phyloP scores from a whole-genome alignment of 2,888 invertebrate genomes.

The Pomacea canaliculata region DNA sequence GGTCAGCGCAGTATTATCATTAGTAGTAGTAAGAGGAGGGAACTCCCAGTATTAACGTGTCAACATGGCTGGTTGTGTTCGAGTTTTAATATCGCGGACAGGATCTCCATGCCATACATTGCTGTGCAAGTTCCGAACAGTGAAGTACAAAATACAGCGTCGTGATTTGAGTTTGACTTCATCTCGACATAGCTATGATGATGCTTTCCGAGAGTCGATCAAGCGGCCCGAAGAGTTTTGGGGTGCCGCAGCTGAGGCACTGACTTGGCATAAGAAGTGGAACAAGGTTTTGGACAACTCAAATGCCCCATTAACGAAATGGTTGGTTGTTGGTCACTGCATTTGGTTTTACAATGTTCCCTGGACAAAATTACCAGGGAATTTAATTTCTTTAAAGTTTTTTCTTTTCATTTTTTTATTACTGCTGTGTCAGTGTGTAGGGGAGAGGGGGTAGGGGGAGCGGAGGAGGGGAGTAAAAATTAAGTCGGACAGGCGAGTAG shows the following conservation, averaged over 20 bases:
- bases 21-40: too few relatives aligned
- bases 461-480: too few relatives aligned
- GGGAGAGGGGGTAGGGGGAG: too few relatives aligned
- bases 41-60: too few relatives aligned
- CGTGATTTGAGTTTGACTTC: slow-evolving; percentile 7
- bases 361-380: too few relatives aligned
- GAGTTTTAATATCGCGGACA: neutral
- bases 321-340: slow-evolving; percentile 75
- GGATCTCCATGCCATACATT: neutral
- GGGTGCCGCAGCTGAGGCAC: slow-evolving; percentile 81
- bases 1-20: too few relatives aligned
- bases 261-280: slow-evolving; percentile 90
- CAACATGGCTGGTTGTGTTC: slow-evolving; percentile 12
- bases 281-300: slow-evolving; percentile 85
- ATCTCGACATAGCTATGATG: slow-evolving; percentile 40
- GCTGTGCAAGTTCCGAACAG: neutral
- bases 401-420: too few relatives aligned
- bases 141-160: neutral
- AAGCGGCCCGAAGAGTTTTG: slow-evolving; percentile 84
- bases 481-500: too few relatives aligned
- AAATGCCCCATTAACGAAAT: slow-evolving; percentile 88
- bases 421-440: too few relatives aligned
- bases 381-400: too few relatives aligned
- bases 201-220: slow-evolving; percentile 50
- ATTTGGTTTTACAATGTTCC: too few relatives aligned